Evolutionary conservation across 1,140 invertebrate species (phyloP).

Genomic region (Trypoxylus dichotomus): DNA sequence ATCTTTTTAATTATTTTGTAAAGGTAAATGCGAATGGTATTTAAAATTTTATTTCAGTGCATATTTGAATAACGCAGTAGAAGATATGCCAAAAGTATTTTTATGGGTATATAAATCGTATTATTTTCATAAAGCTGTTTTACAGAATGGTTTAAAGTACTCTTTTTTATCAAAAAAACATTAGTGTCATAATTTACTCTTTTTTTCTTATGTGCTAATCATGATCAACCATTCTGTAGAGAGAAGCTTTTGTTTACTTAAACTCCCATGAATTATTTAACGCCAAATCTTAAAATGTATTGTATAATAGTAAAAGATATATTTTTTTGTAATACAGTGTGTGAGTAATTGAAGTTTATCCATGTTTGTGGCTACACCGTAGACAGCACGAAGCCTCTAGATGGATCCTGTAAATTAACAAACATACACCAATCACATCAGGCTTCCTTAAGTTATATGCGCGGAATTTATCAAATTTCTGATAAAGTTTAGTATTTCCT

Average conservation of each 20-base stretch:
- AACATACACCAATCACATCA: background rate
- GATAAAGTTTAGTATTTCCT: too few species aligned
- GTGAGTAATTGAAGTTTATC: background rate
- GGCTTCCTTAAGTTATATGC: too few species aligned
- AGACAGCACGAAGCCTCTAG: background rate
- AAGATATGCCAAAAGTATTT: background rate
- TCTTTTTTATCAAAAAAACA: background rate
- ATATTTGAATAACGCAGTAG: background rate
- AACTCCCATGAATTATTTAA: background rate
- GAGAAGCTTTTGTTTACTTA: background rate
- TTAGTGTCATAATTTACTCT: background rate
- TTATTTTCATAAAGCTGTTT: background rate
- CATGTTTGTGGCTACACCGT: constrained; percentile 8
- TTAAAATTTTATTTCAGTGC: background rate
- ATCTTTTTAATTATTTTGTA: too few species aligned
- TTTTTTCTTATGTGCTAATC: background rate
- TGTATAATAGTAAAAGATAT: background rate
- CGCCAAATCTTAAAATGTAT: background rate
- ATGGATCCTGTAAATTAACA: background rate
- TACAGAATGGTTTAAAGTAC: background rate
- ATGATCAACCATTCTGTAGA: background rate
- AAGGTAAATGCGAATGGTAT: too few species aligned
- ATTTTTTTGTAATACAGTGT: background rate
- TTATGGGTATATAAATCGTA: background rate
- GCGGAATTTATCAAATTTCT: too few species aligned